phyloP scores from a whole-genome alignment of 2,797 vertebrate genomes.

The Holocentrus rufus region DNA sequence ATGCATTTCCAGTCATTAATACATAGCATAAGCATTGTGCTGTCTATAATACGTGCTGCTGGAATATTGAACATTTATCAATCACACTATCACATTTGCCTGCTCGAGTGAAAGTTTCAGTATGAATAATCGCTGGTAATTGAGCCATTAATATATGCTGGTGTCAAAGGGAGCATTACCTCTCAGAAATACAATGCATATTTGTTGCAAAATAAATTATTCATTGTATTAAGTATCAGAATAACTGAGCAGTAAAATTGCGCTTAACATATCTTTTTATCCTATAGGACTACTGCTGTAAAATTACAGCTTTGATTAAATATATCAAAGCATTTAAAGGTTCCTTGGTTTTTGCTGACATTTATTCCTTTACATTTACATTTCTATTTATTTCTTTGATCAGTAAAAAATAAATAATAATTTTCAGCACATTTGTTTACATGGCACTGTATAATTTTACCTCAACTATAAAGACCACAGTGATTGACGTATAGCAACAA shows the following conservation, averaged over 20 bases:
- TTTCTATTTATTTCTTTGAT: slow-evolving; percentile 39
- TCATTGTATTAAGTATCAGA: background rate
- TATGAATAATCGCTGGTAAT: slow-evolving; percentile 38
- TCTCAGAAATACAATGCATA: slow-evolving; percentile 20
- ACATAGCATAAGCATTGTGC: background rate
- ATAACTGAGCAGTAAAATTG: slow-evolving; percentile 17
- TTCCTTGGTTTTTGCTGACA: no score
- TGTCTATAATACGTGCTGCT: background rate
- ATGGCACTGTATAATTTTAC: slow-evolving; percentile 12
- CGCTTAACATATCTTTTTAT: slow-evolving; percentile 9
- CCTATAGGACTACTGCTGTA: background rate
- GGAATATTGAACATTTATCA: slow-evolving; percentile 30
- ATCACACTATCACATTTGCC: slow-evolving; percentile 48
- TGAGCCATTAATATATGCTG: slow-evolving; percentile 12
- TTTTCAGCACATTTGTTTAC: slow-evolving; percentile 38
- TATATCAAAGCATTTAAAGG: background rate
- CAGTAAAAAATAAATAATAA: slow-evolving; percentile 34
- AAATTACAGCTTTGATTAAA: slow-evolving; percentile 23
- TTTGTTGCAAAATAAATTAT: slow-evolving; percentile 16
- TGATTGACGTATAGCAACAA: slow-evolving; percentile 22
- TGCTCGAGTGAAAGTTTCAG: slow-evolving; percentile 54
- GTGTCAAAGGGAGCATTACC: slow-evolving; percentile 16
- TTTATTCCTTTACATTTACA: background rate
- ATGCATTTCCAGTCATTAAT: no score
- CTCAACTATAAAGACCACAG: background rate